Base-by-base conservation (phyloP, 2,888 invertebrate genomes). In the Deroplatys truncata region DNA sequence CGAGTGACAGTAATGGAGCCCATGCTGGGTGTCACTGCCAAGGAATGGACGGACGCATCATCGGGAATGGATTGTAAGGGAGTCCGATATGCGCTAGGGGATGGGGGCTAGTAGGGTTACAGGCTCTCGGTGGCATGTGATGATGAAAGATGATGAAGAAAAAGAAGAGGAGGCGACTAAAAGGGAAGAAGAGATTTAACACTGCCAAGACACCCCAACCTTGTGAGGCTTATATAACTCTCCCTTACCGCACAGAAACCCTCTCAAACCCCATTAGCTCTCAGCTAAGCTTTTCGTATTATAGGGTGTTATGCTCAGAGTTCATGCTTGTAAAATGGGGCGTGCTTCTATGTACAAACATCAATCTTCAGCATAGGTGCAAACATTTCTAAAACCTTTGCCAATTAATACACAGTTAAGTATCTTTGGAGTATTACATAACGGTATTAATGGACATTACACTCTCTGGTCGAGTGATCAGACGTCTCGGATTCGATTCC, bases 111-210 rank as follows among this genome's bases (percentile, higher is more conserved):
- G 56, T 72, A 72, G 56, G 20, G 56, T 72, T 72, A 72, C 56
- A 72, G 25, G 7, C 20, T 72, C 56, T 72, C 56, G 56, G 20
- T 89, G 89, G 83, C 86, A 86, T 83, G 86, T 89, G 89, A 89
- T 89, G 87, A 89, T 89, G 89, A 89, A 89, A 84, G 89, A 90
- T 90, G 89, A 90, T 88, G 89, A 90, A 90, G 88, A 56, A 88
- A 72, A 72, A 72, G 56, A 72, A 72, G 56, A 72, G 25, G 56
- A 72, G 56, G 25, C 56, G 25, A 88, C 56, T 82, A 86, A 85
- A 56, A 82, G 86, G 83, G 28, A 87, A 87, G 86, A 89, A 87
- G 88, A 90, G 89, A 90, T 90, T 90, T 90, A 90, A 90, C 89
- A 90, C 89, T 90, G 89, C 86, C 89, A 72, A 25, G 56, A 72